These are phyloP conservation scores for Littorina saxatilis DNA, from an alignment of 1,140 invertebrate genomes.

Conservation along the genomic window DNA sequence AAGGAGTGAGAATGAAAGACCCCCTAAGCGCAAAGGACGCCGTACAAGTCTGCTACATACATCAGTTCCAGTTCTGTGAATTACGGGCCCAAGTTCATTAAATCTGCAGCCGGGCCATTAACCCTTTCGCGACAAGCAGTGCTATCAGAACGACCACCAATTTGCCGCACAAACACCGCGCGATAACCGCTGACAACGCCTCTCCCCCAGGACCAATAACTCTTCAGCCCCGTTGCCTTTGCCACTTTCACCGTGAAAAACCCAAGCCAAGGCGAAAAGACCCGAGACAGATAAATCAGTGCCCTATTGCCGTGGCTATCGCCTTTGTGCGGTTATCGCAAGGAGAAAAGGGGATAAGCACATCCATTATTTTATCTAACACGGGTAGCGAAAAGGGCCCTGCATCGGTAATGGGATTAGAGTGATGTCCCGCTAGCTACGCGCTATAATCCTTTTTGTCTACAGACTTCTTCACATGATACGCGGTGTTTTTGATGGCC, in stretches of 20 bases:
- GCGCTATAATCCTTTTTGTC: background rate
- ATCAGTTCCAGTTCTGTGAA: constrained; percentile 7
- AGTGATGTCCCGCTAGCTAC: background rate
- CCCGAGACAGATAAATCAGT: constrained; percentile 9
- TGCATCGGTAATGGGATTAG: background rate
- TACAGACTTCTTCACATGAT: too few relatives aligned
- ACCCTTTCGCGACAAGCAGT: constrained; percentile 17
- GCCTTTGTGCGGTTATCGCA: background rate
- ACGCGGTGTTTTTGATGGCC: too few relatives aligned
- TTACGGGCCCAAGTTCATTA: background rate
- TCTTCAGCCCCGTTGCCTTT: constrained; percentile 2
- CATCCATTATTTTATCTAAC: background rate
- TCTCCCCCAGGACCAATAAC: constrained; percentile 28
- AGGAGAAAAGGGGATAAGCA: background rate
- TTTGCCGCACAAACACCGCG: constrained; percentile 27
- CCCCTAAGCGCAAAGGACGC: background rate
- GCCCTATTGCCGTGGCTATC: background rate
- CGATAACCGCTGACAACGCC: constrained; percentile 25
- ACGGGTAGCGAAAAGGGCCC: background rate
- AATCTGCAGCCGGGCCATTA: constrained; percentile 28
- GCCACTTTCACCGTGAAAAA: constrained; percentile 20
- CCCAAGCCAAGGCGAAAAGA: background rate
- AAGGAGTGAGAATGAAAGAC: too few relatives aligned
- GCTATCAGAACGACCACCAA: constrained; percentile 11
- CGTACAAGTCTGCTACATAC: background rate